A percentile compares a stretch with the other conserved stretches of the same genome.
These are phyloP conservation scores for Pollenia labialis DNA, from an alignment of 2,888 invertebrate species.

Conservation along the genomic window DNA sequence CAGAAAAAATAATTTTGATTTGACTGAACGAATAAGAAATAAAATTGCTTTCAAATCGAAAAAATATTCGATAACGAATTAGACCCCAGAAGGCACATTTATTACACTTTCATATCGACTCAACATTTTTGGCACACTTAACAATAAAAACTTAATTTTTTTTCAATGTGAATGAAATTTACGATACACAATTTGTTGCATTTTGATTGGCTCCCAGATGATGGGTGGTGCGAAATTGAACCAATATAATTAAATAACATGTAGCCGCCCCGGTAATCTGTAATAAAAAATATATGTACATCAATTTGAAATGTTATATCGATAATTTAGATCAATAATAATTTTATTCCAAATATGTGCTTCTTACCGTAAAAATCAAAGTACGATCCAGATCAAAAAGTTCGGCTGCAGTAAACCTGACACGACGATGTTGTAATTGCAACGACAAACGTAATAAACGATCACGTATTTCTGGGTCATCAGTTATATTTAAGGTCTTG, in stretches of 20 bases:
- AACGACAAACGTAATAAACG: slow-evolving; percentile 81
- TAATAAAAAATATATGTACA: slow-evolving; percentile 33
- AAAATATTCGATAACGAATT: too few species aligned
- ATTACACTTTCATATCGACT: slow-evolving; percentile 4
- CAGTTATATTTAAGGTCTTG: slow-evolving; percentile 81
- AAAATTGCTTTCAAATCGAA: too few species aligned
- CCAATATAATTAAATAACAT: slow-evolving; percentile 83
- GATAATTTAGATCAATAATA: too few species aligned
- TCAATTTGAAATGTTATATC: too few species aligned
- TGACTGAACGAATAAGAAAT: too few species aligned
- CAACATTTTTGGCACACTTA: slow-evolving; percentile 39
- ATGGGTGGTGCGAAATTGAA: slow-evolving; percentile 81
- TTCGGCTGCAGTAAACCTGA: slow-evolving; percentile 83
- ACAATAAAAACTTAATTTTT: slow-evolving; percentile 1
- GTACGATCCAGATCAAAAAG: slow-evolving; percentile 83
- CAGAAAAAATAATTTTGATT: too few species aligned
- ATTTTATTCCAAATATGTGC: too few species aligned
- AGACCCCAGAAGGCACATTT: slow-evolving; percentile 65
- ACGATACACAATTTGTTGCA: slow-evolving; percentile 56
- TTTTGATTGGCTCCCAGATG: slow-evolving; percentile 50
- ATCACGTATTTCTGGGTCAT: slow-evolving; percentile 79
- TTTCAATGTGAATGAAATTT: background rate
- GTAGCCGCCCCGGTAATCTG: slow-evolving; percentile 83
- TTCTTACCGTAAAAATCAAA: slow-evolving; percentile 82
- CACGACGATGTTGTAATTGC: slow-evolving; percentile 82